Conservation (phyloP, 2,888 invertebrate species). For the Elegia similella region DNA sequence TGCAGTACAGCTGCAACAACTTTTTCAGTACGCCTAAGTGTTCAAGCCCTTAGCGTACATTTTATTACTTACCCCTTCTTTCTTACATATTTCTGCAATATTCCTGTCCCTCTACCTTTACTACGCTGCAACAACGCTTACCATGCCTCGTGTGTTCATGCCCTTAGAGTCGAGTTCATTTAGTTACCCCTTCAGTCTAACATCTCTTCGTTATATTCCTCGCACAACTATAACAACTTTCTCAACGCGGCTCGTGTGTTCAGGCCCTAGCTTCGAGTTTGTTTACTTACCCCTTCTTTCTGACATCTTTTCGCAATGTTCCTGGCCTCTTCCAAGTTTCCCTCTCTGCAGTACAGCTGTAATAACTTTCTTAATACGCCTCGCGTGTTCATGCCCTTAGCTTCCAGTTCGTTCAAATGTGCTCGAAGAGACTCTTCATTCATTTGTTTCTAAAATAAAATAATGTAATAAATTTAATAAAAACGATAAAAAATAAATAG, state of each 20-base stretch:
- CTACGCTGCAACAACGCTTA: too few relatives aligned
- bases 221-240: slow-evolving; percentile 81
- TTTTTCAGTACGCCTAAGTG: too few relatives aligned
- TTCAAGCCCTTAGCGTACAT: too few relatives aligned
- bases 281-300: slow-evolving; percentile 58
- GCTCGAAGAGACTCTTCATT: slow-evolving; percentile 81
- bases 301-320: slow-evolving; percentile 80
- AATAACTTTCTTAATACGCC: slow-evolving; percentile 84
- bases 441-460: slow-evolving; percentile 80
- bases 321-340: slow-evolving; percentile 77
- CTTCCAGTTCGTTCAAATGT: slow-evolving; percentile 84
- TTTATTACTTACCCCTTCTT: too few relatives aligned
- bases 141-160: too few relatives aligned
- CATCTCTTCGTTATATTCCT: slow-evolving; percentile 79
- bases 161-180: too few relatives aligned
- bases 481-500: background rate
- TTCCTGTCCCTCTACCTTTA: too few relatives aligned
- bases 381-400: slow-evolving; percentile 84
- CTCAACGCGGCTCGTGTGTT: slow-evolving; percentile 72
- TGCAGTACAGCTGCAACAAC: too few relatives aligned
- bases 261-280: too few relatives aligned
- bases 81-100: too few relatives aligned
- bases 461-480: background rate
- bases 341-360: slow-evolving; percentile 79
- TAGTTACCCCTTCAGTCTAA: slow-evolving; percentile 67